Percentiles rank a stretch among this genome's conserved stretches.
Evolutionary conservation across 2,888 invertebrate species (phyloP).

Genomic region (Ophioninae sp.): DNA sequence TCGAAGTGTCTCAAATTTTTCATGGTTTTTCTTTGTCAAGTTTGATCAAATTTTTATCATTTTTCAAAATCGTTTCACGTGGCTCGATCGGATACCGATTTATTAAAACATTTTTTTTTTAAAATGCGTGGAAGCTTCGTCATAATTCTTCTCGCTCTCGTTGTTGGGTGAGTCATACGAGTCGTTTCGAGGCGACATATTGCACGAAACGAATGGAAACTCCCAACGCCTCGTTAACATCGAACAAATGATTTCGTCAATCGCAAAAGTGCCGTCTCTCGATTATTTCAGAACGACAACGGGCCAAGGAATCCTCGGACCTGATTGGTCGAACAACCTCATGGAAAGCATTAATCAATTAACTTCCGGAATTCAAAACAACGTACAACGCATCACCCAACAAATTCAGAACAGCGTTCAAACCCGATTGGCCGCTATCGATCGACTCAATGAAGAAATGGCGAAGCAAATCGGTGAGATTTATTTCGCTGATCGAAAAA

Average conservation of each 20-base stretch:
- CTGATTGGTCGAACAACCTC: conserved; percentile 60
- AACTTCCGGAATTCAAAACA: conserved; percentile 60
- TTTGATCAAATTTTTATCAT: neutral
- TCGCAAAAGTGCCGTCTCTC: neutral
- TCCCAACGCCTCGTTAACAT: neutral
- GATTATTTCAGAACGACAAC: conserved; percentile 47
- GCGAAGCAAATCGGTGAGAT: conserved; percentile 48
- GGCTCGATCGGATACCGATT: neutral
- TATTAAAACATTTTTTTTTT: neutral
- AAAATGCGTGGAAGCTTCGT: conserved; percentile 38
- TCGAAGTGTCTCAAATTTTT: neutral
- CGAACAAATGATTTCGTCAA: neutral
- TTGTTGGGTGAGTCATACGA: conserved; percentile 56
- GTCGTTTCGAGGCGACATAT: neutral
- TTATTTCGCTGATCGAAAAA: neutral
- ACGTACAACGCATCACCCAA: conserved; percentile 60
- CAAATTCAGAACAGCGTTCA: conserved; percentile 62
- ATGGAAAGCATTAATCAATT: conserved; percentile 52
- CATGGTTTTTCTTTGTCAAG: neutral
- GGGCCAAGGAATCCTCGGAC: conserved; percentile 39
- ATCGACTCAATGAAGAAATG: conserved; percentile 44
- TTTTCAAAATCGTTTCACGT: neutral
- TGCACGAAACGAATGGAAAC: neutral
- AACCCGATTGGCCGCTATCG: conserved; percentile 56
- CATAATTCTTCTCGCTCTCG: conserved; percentile 38